Conservation (phyloP, 2,797 vertebrate species). For the Scolopax rusticola region DNA sequence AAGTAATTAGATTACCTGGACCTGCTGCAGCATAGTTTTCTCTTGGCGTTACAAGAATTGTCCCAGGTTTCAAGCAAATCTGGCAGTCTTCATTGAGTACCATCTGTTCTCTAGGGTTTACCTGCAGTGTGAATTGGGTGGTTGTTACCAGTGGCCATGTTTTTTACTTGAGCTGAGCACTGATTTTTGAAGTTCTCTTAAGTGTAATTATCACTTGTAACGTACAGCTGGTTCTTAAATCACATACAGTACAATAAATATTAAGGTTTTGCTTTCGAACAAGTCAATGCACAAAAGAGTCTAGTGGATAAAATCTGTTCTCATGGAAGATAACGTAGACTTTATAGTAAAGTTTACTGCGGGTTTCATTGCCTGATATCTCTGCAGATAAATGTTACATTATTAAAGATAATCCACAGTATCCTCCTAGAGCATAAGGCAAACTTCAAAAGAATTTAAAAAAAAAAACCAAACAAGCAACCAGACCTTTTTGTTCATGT, state of each 20-base stretch:
- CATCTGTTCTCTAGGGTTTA: background rate
- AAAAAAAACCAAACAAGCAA: background rate
- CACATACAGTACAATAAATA: background rate
- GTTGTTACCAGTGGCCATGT: background rate
- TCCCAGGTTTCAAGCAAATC: background rate
- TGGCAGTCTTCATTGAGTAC: background rate
- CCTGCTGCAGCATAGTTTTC: background rate
- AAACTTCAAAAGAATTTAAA: background rate
- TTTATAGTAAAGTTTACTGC: background rate
- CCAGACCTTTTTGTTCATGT: background rate
- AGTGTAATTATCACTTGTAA: background rate
- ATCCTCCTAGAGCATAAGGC: background rate
- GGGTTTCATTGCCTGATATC: background rate
- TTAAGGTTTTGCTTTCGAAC: background rate
- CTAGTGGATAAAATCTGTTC: background rate
- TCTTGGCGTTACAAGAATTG: background rate
- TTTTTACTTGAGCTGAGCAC: background rate
- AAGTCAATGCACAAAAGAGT: background rate
- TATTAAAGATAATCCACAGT: background rate
- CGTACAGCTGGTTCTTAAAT: background rate
- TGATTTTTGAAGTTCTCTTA: background rate
- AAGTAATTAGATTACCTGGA: background rate
- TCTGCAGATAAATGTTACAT: background rate
- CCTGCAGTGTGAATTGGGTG: background rate
- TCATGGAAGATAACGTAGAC: background rate